Evolutionary conservation across 1,140 invertebrate genomes (phyloP).

Genomic region (Drosophila kepulauana): DNA sequence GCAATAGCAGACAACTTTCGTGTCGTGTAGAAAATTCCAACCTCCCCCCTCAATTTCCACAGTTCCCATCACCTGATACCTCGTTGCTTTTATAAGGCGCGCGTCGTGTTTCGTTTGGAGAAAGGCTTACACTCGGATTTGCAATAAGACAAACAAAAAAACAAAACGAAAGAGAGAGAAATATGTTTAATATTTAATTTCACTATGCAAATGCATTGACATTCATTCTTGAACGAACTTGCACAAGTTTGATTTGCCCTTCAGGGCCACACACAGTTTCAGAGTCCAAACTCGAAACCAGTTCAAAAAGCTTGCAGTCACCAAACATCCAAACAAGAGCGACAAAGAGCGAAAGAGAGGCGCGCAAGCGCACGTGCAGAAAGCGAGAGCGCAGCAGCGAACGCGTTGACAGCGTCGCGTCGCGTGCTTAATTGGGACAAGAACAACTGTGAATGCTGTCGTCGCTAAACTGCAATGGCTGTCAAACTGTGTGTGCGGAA

Average conservation of each 20-base stretch:
- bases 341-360: constrained; percentile 18
- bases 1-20: constrained; percentile 66
- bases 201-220: constrained; percentile 55
- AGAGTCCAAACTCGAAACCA: constrained; percentile 32
- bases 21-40: constrained; percentile 45
- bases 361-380: constrained; percentile 60
- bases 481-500: constrained; percentile 56
- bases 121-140: constrained; percentile 62
- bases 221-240: constrained; percentile 46
- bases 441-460: constrained; percentile 42
- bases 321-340: neutral
- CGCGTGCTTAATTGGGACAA: constrained; percentile 63
- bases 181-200: constrained; percentile 46
- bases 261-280: constrained; percentile 33
- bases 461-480: constrained; percentile 12
- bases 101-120: constrained; percentile 44
- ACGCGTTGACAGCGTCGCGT: neutral
- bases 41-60: neutral
- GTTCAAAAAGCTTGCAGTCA: constrained; percentile 39
- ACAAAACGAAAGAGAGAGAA: constrained; percentile 3
- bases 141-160: constrained; percentile 25
- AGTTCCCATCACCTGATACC: constrained; percentile 4
- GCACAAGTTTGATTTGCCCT: constrained; percentile 15
- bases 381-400: constrained; percentile 53
- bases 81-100: constrained; percentile 16